A percentile compares a stretch with the other conserved stretches of the same genome.
Conservation (phyloP, 35 echinoderm and acorn worm species). For the Apostichopus californicus region DNA sequence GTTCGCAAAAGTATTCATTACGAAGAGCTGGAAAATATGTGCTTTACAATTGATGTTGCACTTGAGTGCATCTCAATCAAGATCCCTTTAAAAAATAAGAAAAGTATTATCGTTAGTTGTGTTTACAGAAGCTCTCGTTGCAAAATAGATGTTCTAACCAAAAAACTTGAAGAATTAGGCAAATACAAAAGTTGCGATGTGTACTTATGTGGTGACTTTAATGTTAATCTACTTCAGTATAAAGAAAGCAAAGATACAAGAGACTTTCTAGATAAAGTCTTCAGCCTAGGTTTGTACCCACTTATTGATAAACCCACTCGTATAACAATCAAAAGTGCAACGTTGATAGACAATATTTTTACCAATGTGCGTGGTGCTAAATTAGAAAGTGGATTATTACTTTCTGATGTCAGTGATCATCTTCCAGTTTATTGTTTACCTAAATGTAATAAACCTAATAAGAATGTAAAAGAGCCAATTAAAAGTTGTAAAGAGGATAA, state of each 20-base stretch:
- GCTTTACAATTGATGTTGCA: not conserved
- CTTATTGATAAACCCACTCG: constrained; percentile 16
- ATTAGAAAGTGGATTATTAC: constrained; percentile 1
- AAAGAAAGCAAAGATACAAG: not conserved
- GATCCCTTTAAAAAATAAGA: not conserved
- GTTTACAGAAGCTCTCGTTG: not conserved
- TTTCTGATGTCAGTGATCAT: not conserved
- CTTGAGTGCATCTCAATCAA: constrained; percentile 10
- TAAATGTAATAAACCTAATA: not conserved
- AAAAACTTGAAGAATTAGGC: not conserved
- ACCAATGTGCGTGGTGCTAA: not conserved
- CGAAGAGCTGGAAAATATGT: not conserved
- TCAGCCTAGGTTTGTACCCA: constrained; percentile 19
- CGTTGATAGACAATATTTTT: not conserved
- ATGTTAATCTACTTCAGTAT: not conserved
- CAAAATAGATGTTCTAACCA: not conserved
- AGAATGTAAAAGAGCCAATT: not conserved
- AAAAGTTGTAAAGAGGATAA: not conserved
- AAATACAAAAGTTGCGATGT: not conserved
- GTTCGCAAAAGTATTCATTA: no score
- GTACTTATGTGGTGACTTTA: constrained; percentile 34
- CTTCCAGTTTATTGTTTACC: not conserved
- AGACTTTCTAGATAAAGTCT: constrained; percentile 16
- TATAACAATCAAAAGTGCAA: not conserved
- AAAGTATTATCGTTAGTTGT: constrained; percentile 19